A percentile compares a stretch with the other conserved stretches of the same genome.
Evolutionary conservation across 2,797 vertebrate species (phyloP).

Genomic region (Lophius americanus): DNA sequence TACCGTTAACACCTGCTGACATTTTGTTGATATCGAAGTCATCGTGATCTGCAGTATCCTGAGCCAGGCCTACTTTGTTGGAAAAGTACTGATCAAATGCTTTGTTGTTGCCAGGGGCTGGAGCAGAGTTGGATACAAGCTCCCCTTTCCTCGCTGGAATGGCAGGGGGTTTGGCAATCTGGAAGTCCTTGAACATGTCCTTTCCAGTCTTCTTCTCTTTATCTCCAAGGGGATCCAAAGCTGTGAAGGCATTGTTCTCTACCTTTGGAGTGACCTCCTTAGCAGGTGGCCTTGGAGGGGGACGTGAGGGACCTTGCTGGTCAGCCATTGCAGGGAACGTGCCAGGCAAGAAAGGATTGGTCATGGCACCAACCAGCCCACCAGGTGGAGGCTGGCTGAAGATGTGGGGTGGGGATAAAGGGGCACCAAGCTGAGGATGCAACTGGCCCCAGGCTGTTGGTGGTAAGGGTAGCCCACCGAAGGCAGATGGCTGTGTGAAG

Average conservation of each 20-base stretch:
- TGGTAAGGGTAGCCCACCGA: slow-evolving; percentile 76
- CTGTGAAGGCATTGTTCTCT: slow-evolving; percentile 89
- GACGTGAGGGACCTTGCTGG: slow-evolving; percentile 79
- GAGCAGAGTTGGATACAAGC: slow-evolving; percentile 62
- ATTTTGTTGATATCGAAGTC: slow-evolving; percentile 85
- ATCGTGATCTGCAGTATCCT: slow-evolving; percentile 81
- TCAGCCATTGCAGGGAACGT: slow-evolving; percentile 73
- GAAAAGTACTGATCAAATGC: slow-evolving; percentile 86
- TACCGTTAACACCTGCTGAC: slow-evolving; percentile 74
- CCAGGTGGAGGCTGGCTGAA: slow-evolving; percentile 77
- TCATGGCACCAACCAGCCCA: slow-evolving; percentile 61
- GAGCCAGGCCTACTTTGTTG: slow-evolving; percentile 83
- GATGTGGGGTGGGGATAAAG: slow-evolving; percentile 72
- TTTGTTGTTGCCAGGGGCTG: slow-evolving; percentile 62
- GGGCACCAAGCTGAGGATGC: slow-evolving; percentile 65
- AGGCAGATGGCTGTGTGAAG: slow-evolving; percentile 79
- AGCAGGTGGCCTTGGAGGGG: slow-evolving; percentile 84
- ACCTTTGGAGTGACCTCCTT: slow-evolving; percentile 83
- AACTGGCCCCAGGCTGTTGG: slow-evolving; percentile 83
- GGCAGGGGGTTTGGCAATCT: slow-evolving; percentile 89
- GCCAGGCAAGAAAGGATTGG: slow-evolving; percentile 86
- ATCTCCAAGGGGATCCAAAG: slow-evolving; percentile 93
- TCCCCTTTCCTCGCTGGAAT: slow-evolving; percentile 87
- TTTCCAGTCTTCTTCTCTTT: slow-evolving; percentile 91
- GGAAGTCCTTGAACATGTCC: slow-evolving; percentile 98